phyloP scores from a whole-genome alignment of 1,140 invertebrate species.

The Andrena cerasifolii region DNA sequence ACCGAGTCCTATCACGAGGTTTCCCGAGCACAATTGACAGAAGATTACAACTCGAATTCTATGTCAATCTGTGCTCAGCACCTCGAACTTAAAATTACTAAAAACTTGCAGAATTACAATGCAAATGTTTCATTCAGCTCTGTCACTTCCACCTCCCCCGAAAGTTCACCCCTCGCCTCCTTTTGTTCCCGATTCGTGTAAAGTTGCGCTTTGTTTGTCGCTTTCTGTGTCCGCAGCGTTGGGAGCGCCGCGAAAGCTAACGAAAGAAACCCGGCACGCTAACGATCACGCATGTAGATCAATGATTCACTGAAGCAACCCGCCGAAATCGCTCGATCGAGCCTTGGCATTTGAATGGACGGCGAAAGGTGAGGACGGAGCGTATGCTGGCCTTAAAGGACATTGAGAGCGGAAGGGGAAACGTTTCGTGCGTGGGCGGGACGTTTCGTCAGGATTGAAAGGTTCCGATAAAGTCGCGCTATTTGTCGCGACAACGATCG shows the following conservation, averaged over 20 bases:
- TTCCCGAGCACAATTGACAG: too few species aligned
- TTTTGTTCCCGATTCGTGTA: constrained; percentile 8
- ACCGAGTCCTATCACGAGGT: too few species aligned
- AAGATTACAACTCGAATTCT: too few species aligned
- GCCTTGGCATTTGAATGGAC: constrained; percentile 1
- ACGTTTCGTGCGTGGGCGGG: neutral
- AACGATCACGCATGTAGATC: constrained; percentile 47
- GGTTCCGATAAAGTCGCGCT: constrained; percentile 14
- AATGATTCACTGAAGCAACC: neutral
- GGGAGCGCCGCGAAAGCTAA: constrained; percentile 10
- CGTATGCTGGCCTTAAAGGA: too few species aligned
- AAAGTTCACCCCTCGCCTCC: neutral
- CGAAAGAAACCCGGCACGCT: constrained; percentile 27
- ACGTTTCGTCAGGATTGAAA: neutral
- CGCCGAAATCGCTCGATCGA: neutral
- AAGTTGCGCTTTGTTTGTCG: constrained; percentile 54
- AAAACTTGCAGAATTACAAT: too few species aligned
- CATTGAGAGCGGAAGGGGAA: neutral
- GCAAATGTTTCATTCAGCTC: constrained; percentile 21
- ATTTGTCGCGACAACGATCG: constrained; percentile 43
- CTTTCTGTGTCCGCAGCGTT: constrained; percentile 58
- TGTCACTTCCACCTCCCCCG: neutral
- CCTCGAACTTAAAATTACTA: too few species aligned
- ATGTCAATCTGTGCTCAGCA: too few species aligned
- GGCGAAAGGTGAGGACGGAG: neutral